phyloP scores from a whole-genome alignment of 2,113 vertebrate species.

The Loxodonta africana region DNA sequence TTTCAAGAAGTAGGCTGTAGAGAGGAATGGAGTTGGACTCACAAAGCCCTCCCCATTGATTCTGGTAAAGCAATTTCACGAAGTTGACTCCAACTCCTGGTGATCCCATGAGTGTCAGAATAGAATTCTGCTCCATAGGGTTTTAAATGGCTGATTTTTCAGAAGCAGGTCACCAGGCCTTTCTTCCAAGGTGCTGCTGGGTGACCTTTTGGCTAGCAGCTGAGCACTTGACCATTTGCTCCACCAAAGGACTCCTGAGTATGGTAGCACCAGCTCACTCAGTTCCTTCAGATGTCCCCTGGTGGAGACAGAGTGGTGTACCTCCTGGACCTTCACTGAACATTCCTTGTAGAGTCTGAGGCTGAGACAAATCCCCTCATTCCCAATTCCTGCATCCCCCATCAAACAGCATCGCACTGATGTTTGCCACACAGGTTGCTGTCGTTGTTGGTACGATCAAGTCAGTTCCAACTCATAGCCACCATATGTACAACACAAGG shows the following conservation, averaged over 20 bases:
- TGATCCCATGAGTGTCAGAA: too few relatives aligned
- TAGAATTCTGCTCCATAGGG: neutral
- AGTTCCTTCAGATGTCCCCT: fast-evolving
- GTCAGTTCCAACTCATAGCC: too few relatives aligned
- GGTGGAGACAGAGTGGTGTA: fast-evolving
- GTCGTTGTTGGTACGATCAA: too few relatives aligned
- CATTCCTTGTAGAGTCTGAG: neutral
- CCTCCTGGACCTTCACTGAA: fast-evolving
- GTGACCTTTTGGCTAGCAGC: neutral
- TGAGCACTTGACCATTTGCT: neutral
- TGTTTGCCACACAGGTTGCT: slow-evolving; percentile 33
- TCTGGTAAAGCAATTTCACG: neutral
- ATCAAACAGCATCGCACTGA: neutral
- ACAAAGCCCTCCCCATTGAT: neutral
- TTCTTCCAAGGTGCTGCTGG: neutral
- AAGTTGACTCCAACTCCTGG: too few relatives aligned
- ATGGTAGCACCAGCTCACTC: neutral
- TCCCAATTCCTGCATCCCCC: neutral
- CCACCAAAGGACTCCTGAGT: neutral
- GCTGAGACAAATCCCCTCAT: neutral
- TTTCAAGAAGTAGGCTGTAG: neutral
- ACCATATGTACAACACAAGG: too few relatives aligned
- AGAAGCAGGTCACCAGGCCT: neutral
- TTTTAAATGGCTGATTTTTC: neutral
- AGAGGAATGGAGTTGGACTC: fast-evolving